Percentiles rank a stretch among this genome's conserved stretches.
Conservation (phyloP, 2,797 vertebrate genomes). For the Phoeniculus purpureus region DNA sequence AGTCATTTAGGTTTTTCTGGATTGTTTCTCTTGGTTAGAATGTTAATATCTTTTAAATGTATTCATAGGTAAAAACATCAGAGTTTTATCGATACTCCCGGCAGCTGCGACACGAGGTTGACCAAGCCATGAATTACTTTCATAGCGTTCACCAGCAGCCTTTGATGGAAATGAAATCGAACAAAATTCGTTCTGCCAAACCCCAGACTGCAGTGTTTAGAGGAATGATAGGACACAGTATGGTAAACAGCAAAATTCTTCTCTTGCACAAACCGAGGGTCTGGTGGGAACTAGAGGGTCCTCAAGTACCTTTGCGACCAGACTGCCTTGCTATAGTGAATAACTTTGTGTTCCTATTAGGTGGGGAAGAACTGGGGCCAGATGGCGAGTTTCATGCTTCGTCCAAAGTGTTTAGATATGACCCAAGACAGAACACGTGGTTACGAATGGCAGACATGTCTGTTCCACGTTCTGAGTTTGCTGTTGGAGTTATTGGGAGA, state of each 20-base stretch:
- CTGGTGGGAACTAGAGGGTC: conserved; percentile 99
- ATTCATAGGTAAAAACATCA: conserved; percentile 94
- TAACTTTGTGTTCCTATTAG: conserved; percentile 96
- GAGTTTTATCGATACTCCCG: conserved; percentile 98
- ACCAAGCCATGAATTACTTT: conserved; percentile 96
- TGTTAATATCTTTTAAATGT: conserved; percentile 70
- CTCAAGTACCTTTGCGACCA: conserved; percentile 94
- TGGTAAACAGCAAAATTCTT: conserved; percentile 99
- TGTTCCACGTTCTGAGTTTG: conserved; percentile 96
- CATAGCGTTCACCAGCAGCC: conserved; percentile 96
- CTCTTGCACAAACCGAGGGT: conserved; percentile 96
- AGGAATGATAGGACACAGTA: conserved; percentile 99
- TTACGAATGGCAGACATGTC: conserved; percentile 99
- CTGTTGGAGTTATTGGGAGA: conserved; percentile 95
- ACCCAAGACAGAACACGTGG: conserved; percentile 97
- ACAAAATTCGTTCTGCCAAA: conserved; percentile 95
- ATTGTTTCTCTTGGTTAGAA: conserved; percentile 37
- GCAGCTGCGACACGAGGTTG: conserved; percentile 94
- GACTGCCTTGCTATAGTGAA: conserved; percentile 98
- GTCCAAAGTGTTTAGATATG: conserved; percentile 97
- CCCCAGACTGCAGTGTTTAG: conserved; percentile 97
- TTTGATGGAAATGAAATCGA: conserved; percentile 92
- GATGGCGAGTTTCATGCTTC: conserved; percentile 99
- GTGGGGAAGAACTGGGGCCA: conserved; percentile 95
- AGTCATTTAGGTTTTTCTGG: conserved; percentile 35